Evolutionary conservation across 2,797 vertebrate species (phyloP).

Genomic region (Loriculus beryllinus): DNA sequence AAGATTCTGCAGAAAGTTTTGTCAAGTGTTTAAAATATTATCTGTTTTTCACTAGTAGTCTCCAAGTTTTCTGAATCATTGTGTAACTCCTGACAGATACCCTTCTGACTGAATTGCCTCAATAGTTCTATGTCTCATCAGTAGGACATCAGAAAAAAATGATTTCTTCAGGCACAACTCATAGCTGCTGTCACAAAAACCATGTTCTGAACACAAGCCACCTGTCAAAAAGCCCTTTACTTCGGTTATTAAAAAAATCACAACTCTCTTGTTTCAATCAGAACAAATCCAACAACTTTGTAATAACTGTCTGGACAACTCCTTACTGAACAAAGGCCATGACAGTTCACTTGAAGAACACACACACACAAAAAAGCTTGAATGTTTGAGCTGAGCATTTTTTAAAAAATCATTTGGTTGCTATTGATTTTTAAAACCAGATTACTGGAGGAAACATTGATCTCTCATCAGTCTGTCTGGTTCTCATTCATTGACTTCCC

Average conservation of each 20-base stretch:
- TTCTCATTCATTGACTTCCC: background rate
- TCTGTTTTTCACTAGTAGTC: background rate
- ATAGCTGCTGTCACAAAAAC: background rate
- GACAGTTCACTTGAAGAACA: background rate
- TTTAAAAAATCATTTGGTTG: background rate
- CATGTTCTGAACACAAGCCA: background rate
- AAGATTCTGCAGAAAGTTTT: background rate
- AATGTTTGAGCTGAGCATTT: background rate
- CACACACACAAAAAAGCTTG: background rate
- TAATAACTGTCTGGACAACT: background rate
- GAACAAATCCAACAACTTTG: background rate
- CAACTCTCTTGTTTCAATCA: background rate
- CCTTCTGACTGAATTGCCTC: background rate
- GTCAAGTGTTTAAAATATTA: background rate
- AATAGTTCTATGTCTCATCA: background rate
- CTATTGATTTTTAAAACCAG: slow-evolving; percentile 45
- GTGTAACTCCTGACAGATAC: fast-evolving
- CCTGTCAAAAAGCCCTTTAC: background rate
- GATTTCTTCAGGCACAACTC: background rate
- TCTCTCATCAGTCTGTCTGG: slow-evolving; percentile 2
- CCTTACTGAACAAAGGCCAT: background rate
- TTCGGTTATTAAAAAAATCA: background rate
- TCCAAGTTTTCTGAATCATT: background rate
- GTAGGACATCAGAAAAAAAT: background rate
- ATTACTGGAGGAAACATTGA: slow-evolving; percentile 43